phyloP scores from a whole-genome alignment of 2,888 invertebrate genomes.

The Lacanobia wlatinum region DNA sequence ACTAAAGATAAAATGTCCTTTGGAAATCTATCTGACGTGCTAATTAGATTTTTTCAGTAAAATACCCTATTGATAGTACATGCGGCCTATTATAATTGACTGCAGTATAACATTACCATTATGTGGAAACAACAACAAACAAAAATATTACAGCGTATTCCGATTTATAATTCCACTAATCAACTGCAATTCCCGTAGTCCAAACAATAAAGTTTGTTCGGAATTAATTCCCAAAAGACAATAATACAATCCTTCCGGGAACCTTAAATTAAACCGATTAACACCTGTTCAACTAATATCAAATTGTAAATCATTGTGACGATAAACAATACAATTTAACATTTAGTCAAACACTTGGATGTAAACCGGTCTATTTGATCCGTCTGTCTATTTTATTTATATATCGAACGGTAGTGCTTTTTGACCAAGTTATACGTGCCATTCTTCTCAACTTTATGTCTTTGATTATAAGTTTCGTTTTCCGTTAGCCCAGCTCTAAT shows the following conservation, averaged over 20 bases:
- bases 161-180: background rate
- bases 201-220: conserved; percentile 4
- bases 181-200: conserved; percentile 2
- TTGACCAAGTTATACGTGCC: conserved; percentile 4
- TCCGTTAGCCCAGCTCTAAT: background rate
- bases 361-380: conserved; percentile 41
- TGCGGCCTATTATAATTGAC: no score
- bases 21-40: no score
- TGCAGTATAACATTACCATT: background rate
- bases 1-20: no score
- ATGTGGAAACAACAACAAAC: background rate
- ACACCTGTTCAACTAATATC: conserved; percentile 43
- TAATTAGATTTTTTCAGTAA: no score
- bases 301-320: conserved; percentile 47
- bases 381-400: conserved; percentile 31
- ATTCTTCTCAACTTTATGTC: background rate
- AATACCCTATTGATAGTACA: no score
- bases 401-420: conserved; percentile 16
- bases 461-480: background rate
- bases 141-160: background rate
- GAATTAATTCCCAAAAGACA: conserved; percentile 22
- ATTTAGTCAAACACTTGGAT: conserved; percentile 45
- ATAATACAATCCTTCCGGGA: conserved; percentile 23
- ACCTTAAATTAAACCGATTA: conserved; percentile 42
- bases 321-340: conserved; percentile 40